These are phyloP conservation scores for Vultur gryphus DNA, from an alignment of 2,797 vertebrate species.

Conservation along the genomic window DNA sequence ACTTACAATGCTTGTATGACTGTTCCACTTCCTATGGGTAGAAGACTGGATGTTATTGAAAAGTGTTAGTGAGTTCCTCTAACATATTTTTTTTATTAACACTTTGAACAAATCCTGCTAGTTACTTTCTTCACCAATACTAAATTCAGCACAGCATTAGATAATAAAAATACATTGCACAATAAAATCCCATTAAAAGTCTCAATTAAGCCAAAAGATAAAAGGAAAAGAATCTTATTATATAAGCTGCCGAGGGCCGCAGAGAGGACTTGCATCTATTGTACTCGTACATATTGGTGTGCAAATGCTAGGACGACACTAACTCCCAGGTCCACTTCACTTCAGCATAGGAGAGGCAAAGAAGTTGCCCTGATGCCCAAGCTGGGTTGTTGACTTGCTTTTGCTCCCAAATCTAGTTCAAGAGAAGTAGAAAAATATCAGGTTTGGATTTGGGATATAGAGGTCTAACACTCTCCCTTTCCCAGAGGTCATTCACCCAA, in stretches of 20 bases:
- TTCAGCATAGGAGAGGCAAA: conserved; percentile 92
- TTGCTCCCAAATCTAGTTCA: conserved; percentile 88
- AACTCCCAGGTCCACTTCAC: conserved; percentile 57
- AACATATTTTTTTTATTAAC: not conserved
- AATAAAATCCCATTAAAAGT: conserved; percentile 65
- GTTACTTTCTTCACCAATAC: not conserved
- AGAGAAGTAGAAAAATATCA: not conserved
- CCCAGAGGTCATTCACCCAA: no score
- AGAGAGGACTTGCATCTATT: not conserved
- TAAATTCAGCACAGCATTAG: not conserved
- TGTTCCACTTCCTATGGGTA: not conserved
- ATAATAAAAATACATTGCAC: conserved; percentile 66
- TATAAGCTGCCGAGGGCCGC: not conserved
- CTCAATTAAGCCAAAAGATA: conserved; percentile 53
- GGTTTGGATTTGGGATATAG: not conserved
- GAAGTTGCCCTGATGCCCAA: conserved; percentile 86
- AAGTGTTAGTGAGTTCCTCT: not conserved
- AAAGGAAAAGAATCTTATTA: not conserved
- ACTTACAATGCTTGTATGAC: not conserved
- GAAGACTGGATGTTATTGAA: not conserved
- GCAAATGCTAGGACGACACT: not conserved
- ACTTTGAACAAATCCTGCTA: not conserved
- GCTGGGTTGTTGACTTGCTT: conserved; percentile 82
- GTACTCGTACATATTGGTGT: not conserved
- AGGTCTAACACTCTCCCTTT: fast-evolving